A percentile compares a stretch with the other conserved stretches of the same genome.
phyloP scores from a whole-genome alignment of 2,888 invertebrate species.

The Coronaproctus castanopsis region DNA sequence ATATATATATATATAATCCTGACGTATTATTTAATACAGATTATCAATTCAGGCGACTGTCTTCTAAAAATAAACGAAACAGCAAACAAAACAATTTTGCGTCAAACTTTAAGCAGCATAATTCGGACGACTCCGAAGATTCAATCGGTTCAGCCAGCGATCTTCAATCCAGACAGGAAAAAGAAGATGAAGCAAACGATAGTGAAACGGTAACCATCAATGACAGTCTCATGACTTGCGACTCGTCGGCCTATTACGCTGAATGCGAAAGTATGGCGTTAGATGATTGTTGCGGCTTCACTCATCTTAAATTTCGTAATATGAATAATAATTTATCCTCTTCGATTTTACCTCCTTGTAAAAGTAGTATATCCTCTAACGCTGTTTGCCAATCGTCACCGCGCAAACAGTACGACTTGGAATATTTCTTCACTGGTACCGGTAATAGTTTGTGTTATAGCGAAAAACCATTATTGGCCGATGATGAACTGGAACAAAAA shows the following conservation, averaged over 20 bases:
- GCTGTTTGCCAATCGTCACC: slow-evolving; percentile 7
- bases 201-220: slow-evolving; percentile 35
- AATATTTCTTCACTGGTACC: slow-evolving; percentile 43
- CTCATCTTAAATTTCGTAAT: slow-evolving; percentile 1
- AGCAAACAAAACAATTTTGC: no score
- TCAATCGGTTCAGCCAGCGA: slow-evolving; percentile 54
- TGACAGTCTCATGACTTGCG: slow-evolving; percentile 42
- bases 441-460: slow-evolving; percentile 51
- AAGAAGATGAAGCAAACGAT: slow-evolving; percentile 29
- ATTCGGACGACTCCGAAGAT: slow-evolving; percentile 31
- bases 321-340: slow-evolving; percentile 14
- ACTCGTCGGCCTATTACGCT: slow-evolving; percentile 47
- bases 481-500: slow-evolving; percentile 53
- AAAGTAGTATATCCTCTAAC: slow-evolving; percentile 6
- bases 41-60: no score
- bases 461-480: slow-evolving; percentile 48
- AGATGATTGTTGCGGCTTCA: slow-evolving; percentile 18
- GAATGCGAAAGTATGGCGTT: slow-evolving; percentile 43
- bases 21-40: no score
- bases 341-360: slow-evolving; percentile 3
- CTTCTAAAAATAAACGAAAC: no score
- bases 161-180: slow-evolving; percentile 34
- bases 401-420: slow-evolving; percentile 28
- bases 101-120: not conserved
- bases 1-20: no score